Evolutionary conservation across 2,888 invertebrate genomes (phyloP), one percentile per base, ranked within the genome.

Genomic region (Hyalella azteca): DNA sequence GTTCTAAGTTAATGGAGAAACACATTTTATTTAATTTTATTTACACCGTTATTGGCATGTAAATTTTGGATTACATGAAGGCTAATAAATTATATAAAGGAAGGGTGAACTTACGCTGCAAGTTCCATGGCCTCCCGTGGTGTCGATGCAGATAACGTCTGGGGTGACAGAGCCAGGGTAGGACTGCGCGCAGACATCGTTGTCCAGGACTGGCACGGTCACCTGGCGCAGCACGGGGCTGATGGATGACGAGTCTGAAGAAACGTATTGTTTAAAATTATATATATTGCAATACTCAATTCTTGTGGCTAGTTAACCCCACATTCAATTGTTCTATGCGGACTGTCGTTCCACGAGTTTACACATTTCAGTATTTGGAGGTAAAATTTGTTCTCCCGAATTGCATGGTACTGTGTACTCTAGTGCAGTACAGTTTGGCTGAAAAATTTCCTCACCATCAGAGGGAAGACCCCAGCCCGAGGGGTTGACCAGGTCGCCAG

Each of bases 101-200:
- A 49, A 4, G 49, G 40, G 22, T 4, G 22, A 41, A 83, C 84
- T 82, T 59, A 84, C 84, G 75, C 78, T 79, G 77, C 84, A 84
- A 13, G 84, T 81, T 66, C 84, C 82, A 29, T 73, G 77, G 32
- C 82, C 82, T 36, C 81, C 82, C 2, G 80, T 48, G 22, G 78
- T 73, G 73, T 77, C 81, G 49, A 77, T 81, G 78, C 84, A 84
- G 41, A 84, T 59, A 9, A 78, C 66, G 36, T 79, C 66, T n/a
- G 79, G 79, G 29, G 60, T 76, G 66, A 81, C 50, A 48, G 50
- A 73, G 45, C 39, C 7, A 13, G 79, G 79, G 49, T 81, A 82
- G 40, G 26, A 49, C 15, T n/a, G 7, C 26, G 36, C 29, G 40
- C 81, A 80, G 3, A 78, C 81, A 15, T 32, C n/a, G 39, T 77